Percentiles rank a stretch among this genome's conserved stretches.
phyloP scores from a whole-genome alignment of 2,888 invertebrate genomes.

The Merodon equestris region DNA sequence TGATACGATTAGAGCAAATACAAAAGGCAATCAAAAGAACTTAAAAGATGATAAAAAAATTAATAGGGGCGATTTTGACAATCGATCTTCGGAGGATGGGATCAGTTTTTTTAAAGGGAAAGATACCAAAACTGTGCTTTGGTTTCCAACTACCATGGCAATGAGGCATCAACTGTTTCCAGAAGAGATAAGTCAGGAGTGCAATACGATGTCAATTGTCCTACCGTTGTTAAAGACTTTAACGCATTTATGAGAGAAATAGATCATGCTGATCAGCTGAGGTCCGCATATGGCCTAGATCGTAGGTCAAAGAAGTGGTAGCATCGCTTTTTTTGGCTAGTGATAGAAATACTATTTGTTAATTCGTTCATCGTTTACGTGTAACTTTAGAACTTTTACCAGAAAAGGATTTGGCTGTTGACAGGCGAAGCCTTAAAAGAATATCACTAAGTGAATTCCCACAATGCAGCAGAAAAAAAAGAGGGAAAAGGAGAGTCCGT shows the following conservation, averaged over 20 bases:
- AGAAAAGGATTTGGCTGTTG: too few relatives aligned
- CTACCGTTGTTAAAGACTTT: constrained; percentile 37
- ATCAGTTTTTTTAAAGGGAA: constrained; percentile 32
- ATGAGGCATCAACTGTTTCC: constrained; percentile 9
- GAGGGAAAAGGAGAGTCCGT: not conserved
- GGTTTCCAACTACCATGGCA: constrained; percentile 22
- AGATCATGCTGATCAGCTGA: constrained; percentile 50
- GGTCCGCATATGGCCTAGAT: constrained; percentile 38
- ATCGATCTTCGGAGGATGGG: constrained; percentile 15
- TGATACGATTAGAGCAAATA: constrained; percentile 23
- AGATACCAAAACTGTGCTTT: constrained; percentile 17
- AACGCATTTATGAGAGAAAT: constrained; percentile 53
- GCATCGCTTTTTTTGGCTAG: constrained; percentile 30
- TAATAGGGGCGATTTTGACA: constrained; percentile 20
- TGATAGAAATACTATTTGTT: not conserved
- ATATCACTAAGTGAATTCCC: not conserved
- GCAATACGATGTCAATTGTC: constrained; percentile 14
- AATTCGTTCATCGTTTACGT: not conserved
- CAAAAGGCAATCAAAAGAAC: constrained; percentile 31
- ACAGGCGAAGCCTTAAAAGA: not conserved
- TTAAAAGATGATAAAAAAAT: constrained; percentile 22
- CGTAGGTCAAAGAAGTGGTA: constrained; percentile 44
- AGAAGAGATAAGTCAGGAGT: not conserved
- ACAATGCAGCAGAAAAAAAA: not conserved
- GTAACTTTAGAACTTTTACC: constrained; percentile 1